Evolutionary conservation across 2,113 vertebrate species (phyloP).

Genomic region (Podarcis raffonei): DNA sequence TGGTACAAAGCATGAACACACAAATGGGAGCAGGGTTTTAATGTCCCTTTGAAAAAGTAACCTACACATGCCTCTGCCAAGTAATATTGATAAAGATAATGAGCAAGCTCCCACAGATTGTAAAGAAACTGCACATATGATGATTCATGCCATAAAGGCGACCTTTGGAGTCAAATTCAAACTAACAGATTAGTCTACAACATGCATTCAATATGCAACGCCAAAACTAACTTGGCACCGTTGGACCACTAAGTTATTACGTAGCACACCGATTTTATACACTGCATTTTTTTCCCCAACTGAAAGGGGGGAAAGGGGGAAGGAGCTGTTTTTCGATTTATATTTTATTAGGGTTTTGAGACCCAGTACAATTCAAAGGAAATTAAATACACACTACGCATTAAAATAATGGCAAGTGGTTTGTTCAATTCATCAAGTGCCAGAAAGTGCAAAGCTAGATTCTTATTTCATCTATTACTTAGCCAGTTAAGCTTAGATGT

Average conservation of each 20-base stretch:
- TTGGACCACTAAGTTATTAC: slow-evolving; percentile 36
- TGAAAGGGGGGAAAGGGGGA: background rate
- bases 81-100: background rate
- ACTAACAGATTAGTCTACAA: slow-evolving; percentile 46
- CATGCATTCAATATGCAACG: background rate
- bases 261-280: background rate
- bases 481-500: background rate
- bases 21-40: background rate
- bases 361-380: slow-evolving; percentile 26
- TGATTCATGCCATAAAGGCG: slow-evolving; percentile 57
- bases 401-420: slow-evolving; percentile 31
- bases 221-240: slow-evolving; percentile 26
- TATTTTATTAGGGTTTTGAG: slow-evolving; percentile 30
- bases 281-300: background rate
- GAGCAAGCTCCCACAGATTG: slow-evolving; percentile 50
- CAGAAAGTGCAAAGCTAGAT: slow-evolving; percentile 25
- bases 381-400: slow-evolving; percentile 14
- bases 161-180: slow-evolving; percentile 49
- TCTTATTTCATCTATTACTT: slow-evolving; percentile 13
- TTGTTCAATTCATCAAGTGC: slow-evolving; percentile 33
- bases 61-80: background rate
- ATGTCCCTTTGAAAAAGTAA: background rate
- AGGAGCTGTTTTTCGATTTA: background rate
- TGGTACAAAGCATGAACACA: background rate
- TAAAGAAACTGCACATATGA: slow-evolving; percentile 49